phyloP scores from a whole-genome alignment of 2,113 vertebrate species.

The Heterotis niloticus region DNA sequence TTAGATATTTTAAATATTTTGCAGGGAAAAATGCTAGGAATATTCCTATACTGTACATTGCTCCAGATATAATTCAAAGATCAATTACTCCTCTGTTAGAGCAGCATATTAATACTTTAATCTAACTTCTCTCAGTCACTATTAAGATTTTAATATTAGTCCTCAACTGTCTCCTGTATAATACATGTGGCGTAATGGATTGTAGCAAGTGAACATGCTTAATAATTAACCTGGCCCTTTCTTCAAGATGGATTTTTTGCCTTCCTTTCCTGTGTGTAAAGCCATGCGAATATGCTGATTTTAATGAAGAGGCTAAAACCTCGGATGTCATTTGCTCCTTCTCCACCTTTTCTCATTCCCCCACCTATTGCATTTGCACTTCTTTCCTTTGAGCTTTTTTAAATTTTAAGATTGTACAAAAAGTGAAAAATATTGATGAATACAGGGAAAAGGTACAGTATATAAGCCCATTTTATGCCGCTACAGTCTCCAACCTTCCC shows the following conservation, averaged over 20 bases:
- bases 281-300: neutral
- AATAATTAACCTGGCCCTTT: slow-evolving; percentile 70
- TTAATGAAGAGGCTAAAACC: too few species aligned
- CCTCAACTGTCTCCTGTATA: slow-evolving; percentile 60
- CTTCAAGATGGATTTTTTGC: slow-evolving; percentile 56
- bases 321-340: too few species aligned
- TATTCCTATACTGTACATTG: neutral
- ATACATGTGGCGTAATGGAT: slow-evolving; percentile 73
- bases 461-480: too few species aligned
- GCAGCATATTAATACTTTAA: slow-evolving; percentile 25
- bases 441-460: too few species aligned
- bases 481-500: too few species aligned
- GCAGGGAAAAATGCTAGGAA: too few species aligned
- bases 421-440: too few species aligned
- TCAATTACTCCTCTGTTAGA: slow-evolving; percentile 3
- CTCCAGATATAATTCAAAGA: neutral
- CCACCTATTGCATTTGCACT: too few species aligned
- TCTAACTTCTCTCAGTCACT: slow-evolving; percentile 31
- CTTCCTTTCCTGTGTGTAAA: neutral
- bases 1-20: too few species aligned
- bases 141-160: slow-evolving; percentile 44
- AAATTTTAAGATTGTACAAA: too few species aligned
- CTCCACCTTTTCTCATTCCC: too few species aligned
- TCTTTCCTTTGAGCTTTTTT: too few species aligned
- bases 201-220: slow-evolving; percentile 49